Percentiles rank a stretch among this genome's conserved stretches.
Conservation (phyloP, 2,888 invertebrate species). For the Eulithis testata region DNA sequence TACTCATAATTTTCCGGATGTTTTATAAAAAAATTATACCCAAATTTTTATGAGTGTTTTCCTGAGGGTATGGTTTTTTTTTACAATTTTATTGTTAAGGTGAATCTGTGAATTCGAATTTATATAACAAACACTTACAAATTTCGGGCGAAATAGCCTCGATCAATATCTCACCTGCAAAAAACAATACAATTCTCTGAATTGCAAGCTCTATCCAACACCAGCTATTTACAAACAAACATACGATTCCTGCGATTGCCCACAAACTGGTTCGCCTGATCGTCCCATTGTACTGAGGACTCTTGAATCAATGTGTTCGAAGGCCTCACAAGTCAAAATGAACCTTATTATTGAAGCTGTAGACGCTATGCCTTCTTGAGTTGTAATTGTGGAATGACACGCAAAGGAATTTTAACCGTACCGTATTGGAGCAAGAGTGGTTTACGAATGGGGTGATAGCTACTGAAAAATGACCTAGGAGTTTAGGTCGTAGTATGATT, state of each 20-base stretch:
- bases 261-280: slow-evolving; percentile 40
- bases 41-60: no score
- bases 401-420: slow-evolving; percentile 1
- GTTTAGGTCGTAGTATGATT: no score
- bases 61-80: no score
- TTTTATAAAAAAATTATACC: no score
- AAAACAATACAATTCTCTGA: slow-evolving; percentile 13
- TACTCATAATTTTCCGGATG: no score
- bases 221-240: slow-evolving; percentile 36
- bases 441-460: not conserved
- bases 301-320: slow-evolving; percentile 22
- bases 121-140: no score
- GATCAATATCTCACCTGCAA: not conserved
- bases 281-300: slow-evolving; percentile 37
- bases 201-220: slow-evolving; percentile 18
- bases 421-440: not conserved
- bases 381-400: not conserved
- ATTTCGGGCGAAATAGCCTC: no score
- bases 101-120: no score
- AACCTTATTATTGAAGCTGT: slow-evolving; percentile 6
- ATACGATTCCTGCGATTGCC: slow-evolving; percentile 32
- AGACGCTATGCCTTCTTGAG: not conserved
- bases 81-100: no score
- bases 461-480: slow-evolving; percentile 14
- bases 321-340: slow-evolving; percentile 7